Evolutionary conservation across 2,797 vertebrate genomes (phyloP).

Genomic region (Thunnus albacares): DNA sequence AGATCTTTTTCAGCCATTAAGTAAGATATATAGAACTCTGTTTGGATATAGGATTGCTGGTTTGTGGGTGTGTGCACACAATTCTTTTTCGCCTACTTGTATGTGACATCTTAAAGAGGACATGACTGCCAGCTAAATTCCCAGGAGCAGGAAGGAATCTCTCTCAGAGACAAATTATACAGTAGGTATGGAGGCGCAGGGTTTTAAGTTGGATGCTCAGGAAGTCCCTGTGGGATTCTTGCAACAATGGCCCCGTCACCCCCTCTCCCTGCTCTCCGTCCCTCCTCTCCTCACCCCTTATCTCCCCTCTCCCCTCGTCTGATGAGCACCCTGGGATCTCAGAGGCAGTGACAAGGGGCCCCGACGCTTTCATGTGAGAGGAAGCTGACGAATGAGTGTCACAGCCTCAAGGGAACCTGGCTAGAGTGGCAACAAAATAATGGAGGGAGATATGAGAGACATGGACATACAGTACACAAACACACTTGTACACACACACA

Average conservation of each 20-base stretch:
- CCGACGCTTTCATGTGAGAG: conserved; percentile 67
- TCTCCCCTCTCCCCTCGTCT: conserved; percentile 54
- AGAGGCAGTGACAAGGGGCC: conserved; percentile 59
- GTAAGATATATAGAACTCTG: not conserved
- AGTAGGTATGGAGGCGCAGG: conserved; percentile 27
- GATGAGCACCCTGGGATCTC: conserved; percentile 75
- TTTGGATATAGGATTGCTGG: not conserved
- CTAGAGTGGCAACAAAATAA: conserved; percentile 67
- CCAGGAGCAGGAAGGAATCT: conserved; percentile 26
- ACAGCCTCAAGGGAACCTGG: conserved; percentile 51
- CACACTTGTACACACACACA: conserved; percentile 14
- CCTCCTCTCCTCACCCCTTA: conserved; percentile 29
- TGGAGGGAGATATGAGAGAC: conserved; percentile 51
- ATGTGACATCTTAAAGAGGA: conserved; percentile 44
- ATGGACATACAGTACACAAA: conserved; percentile 19
- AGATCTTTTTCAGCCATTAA: not conserved
- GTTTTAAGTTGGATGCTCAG: conserved; percentile 66
- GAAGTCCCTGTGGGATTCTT: conserved; percentile 67
- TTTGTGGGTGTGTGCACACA: conserved; percentile 23
- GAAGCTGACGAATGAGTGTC: conserved; percentile 68
- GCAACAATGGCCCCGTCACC: conserved; percentile 69
- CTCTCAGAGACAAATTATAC: conserved; percentile 65
- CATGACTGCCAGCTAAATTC: conserved; percentile 49
- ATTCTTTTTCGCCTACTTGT: conserved; percentile 14
- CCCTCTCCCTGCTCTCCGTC: conserved; percentile 21